These are phyloP conservation scores for Leptosomus discolor DNA, from an alignment of 2,113 vertebrate species.

Conservation along the genomic window DNA sequence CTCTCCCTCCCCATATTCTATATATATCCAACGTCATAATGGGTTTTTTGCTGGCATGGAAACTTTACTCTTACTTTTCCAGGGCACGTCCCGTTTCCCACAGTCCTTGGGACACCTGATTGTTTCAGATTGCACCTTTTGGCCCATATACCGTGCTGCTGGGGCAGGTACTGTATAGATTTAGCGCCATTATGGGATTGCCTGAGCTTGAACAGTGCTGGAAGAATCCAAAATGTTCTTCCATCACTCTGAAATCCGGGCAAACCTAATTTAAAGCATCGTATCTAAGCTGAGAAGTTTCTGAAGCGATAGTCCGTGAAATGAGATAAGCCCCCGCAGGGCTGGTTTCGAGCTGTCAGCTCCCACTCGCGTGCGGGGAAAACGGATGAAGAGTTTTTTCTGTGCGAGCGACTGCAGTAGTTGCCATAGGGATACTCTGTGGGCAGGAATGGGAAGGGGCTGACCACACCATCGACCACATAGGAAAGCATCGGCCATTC, in stretches of 20 bases:
- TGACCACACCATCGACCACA: background rate
- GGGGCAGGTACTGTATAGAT: background rate
- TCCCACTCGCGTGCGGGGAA: background rate
- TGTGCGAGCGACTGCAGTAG: background rate
- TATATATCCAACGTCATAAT: background rate
- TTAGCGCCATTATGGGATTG: accelerated
- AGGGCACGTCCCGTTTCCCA: accelerated
- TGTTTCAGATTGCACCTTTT: background rate
- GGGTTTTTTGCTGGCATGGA: background rate
- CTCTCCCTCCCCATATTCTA: background rate
- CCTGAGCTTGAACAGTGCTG: background rate
- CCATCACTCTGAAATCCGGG: background rate
- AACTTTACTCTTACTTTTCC: background rate
- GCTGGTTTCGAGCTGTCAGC: background rate
- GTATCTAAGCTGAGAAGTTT: background rate
- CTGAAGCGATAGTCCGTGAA: background rate
- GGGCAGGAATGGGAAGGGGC: background rate
- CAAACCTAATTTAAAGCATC: background rate
- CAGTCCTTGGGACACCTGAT: background rate
- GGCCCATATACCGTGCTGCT: background rate
- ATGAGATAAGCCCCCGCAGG: background rate
- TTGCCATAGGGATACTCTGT: background rate
- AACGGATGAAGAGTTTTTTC: background rate
- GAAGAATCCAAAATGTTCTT: background rate
- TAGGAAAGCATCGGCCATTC: background rate